Conservation (phyloP, 2,888 invertebrate species). For the Scotopteryx bipunctaria region DNA sequence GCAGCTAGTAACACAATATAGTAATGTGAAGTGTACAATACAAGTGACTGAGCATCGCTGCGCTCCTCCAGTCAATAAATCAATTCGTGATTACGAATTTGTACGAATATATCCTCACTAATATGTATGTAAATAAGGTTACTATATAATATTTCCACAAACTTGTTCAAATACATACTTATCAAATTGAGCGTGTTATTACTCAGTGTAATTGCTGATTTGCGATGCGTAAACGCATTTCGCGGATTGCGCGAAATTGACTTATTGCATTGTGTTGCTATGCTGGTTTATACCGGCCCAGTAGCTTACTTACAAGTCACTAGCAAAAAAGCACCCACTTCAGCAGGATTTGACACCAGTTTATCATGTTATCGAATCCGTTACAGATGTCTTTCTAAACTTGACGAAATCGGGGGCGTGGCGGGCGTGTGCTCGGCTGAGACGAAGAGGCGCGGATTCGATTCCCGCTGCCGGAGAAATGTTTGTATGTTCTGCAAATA, state of each 20-base stretch:
- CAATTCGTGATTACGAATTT: conserved; percentile 6
- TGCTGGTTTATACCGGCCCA: conserved; percentile 2
- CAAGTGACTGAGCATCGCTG: conserved; percentile 1
- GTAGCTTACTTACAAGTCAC: conserved; percentile 5
- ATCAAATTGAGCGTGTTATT: conserved; percentile 58
- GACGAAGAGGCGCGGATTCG: too few relatives aligned
- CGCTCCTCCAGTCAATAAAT: conserved; percentile 15
- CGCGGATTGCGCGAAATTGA: conserved; percentile 25
- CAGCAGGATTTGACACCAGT: too few relatives aligned
- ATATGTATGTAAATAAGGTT: conserved; percentile 21
- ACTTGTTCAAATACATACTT: conserved; percentile 34
- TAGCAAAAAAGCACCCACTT: too few relatives aligned
- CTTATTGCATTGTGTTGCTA: conserved; percentile 13
- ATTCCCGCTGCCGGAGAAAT: too few relatives aligned
- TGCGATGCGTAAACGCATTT: conserved; percentile 32
- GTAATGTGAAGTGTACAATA: background rate
- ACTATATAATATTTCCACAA: conserved; percentile 26
- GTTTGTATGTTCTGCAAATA: too few relatives aligned
- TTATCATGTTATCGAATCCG: too few relatives aligned
- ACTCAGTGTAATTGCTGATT: conserved; percentile 37
- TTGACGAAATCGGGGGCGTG: too few relatives aligned
- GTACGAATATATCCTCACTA: conserved; percentile 10
- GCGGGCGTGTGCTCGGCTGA: too few relatives aligned
- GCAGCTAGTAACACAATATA: too few relatives aligned
- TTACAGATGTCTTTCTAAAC: too few relatives aligned